A percentile compares a stretch with the other conserved stretches of the same genome.
These are phyloP conservation scores for Apostichopus leukothele DNA, from an alignment of 53 echinoderm and acorn worm species.

Conservation along the genomic window DNA sequence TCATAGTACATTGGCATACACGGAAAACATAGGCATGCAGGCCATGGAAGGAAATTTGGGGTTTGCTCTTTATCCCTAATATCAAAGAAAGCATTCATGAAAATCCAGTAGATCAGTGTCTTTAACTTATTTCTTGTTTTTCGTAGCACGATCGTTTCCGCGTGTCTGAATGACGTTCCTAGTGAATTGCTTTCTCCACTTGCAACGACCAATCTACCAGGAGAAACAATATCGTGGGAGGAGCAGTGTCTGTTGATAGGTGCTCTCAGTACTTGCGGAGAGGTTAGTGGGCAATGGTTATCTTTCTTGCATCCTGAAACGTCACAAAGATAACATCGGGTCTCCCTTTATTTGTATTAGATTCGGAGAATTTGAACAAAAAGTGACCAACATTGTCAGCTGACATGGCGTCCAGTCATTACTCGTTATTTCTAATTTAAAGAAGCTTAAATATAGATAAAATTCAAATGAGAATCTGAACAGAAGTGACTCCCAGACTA, in stretches of 20 bases:
- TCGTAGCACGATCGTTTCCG: background rate
- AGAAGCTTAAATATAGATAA: too few species aligned
- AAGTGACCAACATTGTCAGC: too few species aligned
- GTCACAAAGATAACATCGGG: background rate
- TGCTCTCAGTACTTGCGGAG: background rate
- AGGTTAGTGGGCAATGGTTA: background rate
- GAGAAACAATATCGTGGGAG: background rate
- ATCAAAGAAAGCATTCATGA: too few species aligned
- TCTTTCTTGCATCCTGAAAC: background rate
- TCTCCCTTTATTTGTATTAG: too few species aligned
- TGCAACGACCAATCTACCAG: background rate
- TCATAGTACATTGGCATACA: background rate
- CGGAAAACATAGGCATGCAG: background rate
- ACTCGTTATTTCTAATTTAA: too few species aligned
- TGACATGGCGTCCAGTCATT: too few species aligned
- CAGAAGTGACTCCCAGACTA: too few species aligned
- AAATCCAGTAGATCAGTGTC: background rate
- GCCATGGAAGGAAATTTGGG: background rate
- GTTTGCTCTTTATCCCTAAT: background rate
- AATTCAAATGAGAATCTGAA: too few species aligned
- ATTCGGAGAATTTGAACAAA: too few species aligned
- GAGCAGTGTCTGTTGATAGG: background rate
- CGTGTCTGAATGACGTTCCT: slow-evolving; percentile 11
- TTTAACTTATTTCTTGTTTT: background rate
- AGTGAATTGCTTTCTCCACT: background rate